phyloP scores from a whole-genome alignment of 1,140 invertebrate genomes.

The Penaeus chinensis region DNA sequence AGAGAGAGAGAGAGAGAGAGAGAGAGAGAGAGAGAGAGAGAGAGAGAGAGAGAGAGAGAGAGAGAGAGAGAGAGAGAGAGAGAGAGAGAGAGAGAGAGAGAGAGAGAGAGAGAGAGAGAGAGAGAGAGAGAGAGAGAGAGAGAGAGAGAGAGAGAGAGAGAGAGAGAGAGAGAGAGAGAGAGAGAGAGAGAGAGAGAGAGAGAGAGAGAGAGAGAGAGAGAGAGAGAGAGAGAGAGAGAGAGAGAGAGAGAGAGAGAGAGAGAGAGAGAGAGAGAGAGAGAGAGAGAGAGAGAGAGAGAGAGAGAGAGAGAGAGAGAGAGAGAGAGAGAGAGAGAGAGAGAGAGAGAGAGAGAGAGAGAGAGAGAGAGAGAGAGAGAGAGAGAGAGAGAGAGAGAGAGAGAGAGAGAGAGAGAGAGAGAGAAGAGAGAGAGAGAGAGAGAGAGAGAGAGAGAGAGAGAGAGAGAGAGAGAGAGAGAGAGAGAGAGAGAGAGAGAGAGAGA shows the following conservation, averaged over 20 bases:
- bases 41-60: background rate
- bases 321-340: background rate
- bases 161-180: too few relatives aligned
- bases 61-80: slow-evolving; percentile 11
- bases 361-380: background rate
- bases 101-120: slow-evolving; percentile 1
- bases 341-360: background rate
- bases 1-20: slow-evolving; percentile 1
- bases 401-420: background rate
- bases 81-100: slow-evolving; percentile 11
- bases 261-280: background rate
- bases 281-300: background rate
- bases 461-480: too few relatives aligned
- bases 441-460: too few relatives aligned
- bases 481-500: too few relatives aligned
- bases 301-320: background rate
- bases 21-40: background rate
- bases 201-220: background rate
- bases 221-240: background rate
- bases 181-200: too few relatives aligned
- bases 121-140: background rate
- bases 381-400: background rate
- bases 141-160: too few relatives aligned
- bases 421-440: too few relatives aligned
- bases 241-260: background rate